A percentile compares a stretch with the other conserved stretches of the same genome.
These are phyloP conservation scores for Amiota minor DNA, from an alignment of 2,888 invertebrate species.

Conservation along the genomic window DNA sequence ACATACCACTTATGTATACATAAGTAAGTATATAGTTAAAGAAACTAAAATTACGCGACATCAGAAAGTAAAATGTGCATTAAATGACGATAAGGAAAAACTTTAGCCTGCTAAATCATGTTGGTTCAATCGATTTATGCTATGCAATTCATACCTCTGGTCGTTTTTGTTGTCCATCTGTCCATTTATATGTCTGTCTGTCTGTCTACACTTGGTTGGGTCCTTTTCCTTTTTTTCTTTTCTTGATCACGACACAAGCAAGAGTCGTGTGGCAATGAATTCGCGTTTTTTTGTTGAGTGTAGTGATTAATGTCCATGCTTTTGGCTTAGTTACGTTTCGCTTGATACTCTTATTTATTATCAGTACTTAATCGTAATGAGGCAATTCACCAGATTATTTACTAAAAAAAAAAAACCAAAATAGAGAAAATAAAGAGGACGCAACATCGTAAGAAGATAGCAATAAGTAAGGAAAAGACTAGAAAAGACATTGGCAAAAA, in stretches of 20 bases:
- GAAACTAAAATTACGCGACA: no score
- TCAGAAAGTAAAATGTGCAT: no score
- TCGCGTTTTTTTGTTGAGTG: neutral
- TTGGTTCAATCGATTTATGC: neutral
- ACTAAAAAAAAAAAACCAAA: conserved; percentile 4
- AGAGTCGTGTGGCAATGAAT: neutral
- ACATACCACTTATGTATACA: no score
- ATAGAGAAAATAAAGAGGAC: neutral
- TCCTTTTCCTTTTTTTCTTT: neutral
- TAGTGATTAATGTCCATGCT: conserved; percentile 24
- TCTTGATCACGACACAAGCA: no score
- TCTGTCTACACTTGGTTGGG: no score
- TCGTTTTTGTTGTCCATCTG: neutral
- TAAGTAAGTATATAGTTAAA: no score
- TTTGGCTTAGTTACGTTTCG: conserved; percentile 21
- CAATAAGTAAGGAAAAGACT: neutral
- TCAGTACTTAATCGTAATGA: conserved; percentile 35
- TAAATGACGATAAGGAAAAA: no score
- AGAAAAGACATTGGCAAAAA: neutral
- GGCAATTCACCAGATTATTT: conserved; percentile 32
- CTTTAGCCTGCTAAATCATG: neutral
- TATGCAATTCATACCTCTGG: neutral
- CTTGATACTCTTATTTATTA: conserved; percentile 33
- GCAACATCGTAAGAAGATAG: neutral
- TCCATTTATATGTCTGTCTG: no score